Conservation (phyloP, 2,113 vertebrate genomes). For the Myrmophylax atrothorax region DNA sequence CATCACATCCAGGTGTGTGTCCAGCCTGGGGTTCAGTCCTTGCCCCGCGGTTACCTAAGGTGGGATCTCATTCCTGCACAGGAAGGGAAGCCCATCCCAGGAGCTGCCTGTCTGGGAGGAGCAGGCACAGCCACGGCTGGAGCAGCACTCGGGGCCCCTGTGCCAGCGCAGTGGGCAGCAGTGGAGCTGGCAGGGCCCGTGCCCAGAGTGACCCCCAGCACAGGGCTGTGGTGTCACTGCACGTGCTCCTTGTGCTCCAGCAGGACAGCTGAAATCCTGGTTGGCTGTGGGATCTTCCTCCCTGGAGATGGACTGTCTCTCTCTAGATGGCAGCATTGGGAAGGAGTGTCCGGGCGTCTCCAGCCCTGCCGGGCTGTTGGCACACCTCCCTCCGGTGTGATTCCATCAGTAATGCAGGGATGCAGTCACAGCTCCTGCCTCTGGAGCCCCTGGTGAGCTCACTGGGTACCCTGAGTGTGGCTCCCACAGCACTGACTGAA, state of each 20-base stretch:
- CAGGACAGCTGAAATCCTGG: background rate
- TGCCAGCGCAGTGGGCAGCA: background rate
- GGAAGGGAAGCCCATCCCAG: background rate
- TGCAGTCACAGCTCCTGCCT: background rate
- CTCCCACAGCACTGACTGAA: background rate
- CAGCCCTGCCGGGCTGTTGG: background rate
- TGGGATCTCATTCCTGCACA: background rate
- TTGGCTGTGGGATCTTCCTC: background rate
- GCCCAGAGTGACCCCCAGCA: background rate
- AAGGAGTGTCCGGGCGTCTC: background rate
- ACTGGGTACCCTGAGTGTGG: background rate
- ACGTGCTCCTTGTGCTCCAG: too few species aligned
- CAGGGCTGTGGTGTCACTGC: fast-evolving
- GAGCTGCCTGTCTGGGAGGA: background rate
- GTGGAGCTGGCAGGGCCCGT: too few species aligned
- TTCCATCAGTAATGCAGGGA: background rate
- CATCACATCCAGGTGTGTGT: conserved; percentile 59
- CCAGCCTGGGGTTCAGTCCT: background rate
- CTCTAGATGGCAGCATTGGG: conserved; percentile 10
- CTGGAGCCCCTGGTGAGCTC: background rate
- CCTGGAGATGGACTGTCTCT: background rate
- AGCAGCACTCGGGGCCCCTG: background rate
- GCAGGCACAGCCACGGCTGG: fast-evolving
- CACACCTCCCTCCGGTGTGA: background rate
- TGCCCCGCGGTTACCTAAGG: background rate